Percentiles rank a stretch among this genome's conserved stretches.
phyloP scores from a whole-genome alignment of 2,797 vertebrate species.

The Neoniphon sammara region DNA sequence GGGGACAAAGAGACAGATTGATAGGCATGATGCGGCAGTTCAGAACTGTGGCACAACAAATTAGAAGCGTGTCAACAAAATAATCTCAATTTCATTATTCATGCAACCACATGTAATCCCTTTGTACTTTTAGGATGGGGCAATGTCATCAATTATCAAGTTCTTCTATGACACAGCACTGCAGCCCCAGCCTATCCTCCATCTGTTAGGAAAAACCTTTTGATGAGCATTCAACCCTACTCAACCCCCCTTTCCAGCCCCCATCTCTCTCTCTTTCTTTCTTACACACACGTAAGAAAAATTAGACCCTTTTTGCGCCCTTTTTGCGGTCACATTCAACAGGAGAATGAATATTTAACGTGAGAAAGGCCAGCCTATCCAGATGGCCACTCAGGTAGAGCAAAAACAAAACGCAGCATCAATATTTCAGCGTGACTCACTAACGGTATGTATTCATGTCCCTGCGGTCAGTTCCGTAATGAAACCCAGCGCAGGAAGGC shows the following conservation, averaged over 20 bases:
- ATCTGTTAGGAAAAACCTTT: slow-evolving; percentile 79
- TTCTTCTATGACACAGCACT: slow-evolving; percentile 66
- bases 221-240: slow-evolving; percentile 61
- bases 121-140: slow-evolving; percentile 58
- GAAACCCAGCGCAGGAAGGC: slow-evolving; percentile 60
- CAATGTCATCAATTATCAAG: slow-evolving; percentile 70
- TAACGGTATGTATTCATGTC: slow-evolving; percentile 44
- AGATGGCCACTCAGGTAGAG: slow-evolving; percentile 72
- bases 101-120: slow-evolving; percentile 75
- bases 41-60: slow-evolving; percentile 57
- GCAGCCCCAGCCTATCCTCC: slow-evolving; percentile 68
- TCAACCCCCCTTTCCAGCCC: slow-evolving; percentile 10
- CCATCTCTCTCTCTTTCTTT: slow-evolving; percentile 38
- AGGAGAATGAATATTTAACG: slow-evolving; percentile 74
- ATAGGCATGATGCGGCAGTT: slow-evolving; percentile 33
- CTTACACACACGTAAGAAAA: slow-evolving; percentile 68
- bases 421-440: slow-evolving; percentile 73
- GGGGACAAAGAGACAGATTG: slow-evolving; percentile 33
- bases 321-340: slow-evolving; percentile 61
- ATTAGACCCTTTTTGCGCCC: slow-evolving; percentile 65
- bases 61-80: slow-evolving; percentile 72
- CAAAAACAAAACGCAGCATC: slow-evolving; percentile 75
- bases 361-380: slow-evolving; percentile 70
- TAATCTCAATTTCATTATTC: slow-evolving; percentile 76
- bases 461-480: slow-evolving; percentile 33